A percentile compares a stretch with the other conserved stretches of the same genome.
phyloP scores from a whole-genome alignment of 2,888 invertebrate species.

The Drosophila multiciliata region DNA sequence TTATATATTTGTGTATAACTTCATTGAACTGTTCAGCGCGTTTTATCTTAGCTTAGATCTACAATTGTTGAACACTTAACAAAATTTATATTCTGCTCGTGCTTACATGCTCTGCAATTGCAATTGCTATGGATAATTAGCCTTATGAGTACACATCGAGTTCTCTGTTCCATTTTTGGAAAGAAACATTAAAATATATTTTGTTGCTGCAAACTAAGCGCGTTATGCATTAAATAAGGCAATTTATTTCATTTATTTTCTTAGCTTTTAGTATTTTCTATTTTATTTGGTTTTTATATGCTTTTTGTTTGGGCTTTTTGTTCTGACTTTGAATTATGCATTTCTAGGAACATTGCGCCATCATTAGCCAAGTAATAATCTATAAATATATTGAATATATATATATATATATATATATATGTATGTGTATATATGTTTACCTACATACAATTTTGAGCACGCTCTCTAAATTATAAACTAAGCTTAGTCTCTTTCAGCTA shows the following conservation, averaged over 20 bases:
- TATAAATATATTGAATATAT: conserved; percentile 55
- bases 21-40: conserved; percentile 57
- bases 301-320: conserved; percentile 16
- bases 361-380: conserved; percentile 54
- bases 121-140: conserved; percentile 41
- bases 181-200: conserved; percentile 45
- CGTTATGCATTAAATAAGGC: conserved; percentile 74
- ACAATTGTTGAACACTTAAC: conserved; percentile 52
- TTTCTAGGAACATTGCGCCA: conserved; percentile 73
- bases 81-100: conserved; percentile 39
- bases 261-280: conserved; percentile 9
- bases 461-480: conserved; percentile 74
- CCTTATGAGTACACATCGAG: conserved; percentile 45
- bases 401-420: conserved; percentile 18
- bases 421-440: conserved; percentile 14
- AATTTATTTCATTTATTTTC: conserved; percentile 36
- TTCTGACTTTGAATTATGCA: conserved; percentile 43
- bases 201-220: conserved; percentile 75
- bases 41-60: conserved; percentile 42
- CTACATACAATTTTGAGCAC: conserved; percentile 52
- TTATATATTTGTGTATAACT: conserved; percentile 48
- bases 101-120: conserved; percentile 28
- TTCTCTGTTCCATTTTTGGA: conserved; percentile 34
- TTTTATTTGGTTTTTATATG: conserved; percentile 10
- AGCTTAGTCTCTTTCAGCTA: conserved; percentile 67